Conservation (phyloP, 1,140 invertebrate genomes). For the Aphis craccivora region DNA sequence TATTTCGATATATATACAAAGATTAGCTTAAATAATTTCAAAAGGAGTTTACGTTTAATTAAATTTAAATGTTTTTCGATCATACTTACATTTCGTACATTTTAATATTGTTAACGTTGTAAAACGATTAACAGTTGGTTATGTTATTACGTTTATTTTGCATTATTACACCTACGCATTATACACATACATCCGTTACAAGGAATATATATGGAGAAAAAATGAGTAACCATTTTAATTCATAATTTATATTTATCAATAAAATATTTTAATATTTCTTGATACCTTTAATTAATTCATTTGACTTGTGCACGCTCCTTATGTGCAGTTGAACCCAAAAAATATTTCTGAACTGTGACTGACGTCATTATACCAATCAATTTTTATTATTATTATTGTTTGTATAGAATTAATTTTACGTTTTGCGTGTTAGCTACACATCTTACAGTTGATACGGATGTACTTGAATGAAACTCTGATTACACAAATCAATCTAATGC, state of each 20-base stretch:
- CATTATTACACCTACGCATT: background rate
- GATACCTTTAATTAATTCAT: background rate
- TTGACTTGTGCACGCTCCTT: background rate
- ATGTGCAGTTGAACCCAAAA: background rate
- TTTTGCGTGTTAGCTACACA: background rate
- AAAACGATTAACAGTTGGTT: background rate
- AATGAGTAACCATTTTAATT: background rate
- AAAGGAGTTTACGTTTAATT: background rate
- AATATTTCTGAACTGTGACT: background rate
- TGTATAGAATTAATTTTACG: background rate
- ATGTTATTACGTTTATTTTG: background rate
- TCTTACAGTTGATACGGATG: background rate
- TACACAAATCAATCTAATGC: background rate
- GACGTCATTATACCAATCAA: background rate
- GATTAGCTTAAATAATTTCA: background rate
- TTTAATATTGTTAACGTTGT: background rate
- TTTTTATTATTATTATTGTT: background rate
- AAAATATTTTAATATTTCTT: background rate
- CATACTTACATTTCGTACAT: background rate
- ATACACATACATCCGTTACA: background rate
- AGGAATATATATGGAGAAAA: background rate
- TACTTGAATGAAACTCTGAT: background rate
- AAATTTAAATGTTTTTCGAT: background rate
- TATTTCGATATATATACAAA: background rate
- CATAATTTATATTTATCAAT: constrained; percentile 4